Conservation (phyloP, 2,113 vertebrate genomes). For the Podiceps cristatus region DNA sequence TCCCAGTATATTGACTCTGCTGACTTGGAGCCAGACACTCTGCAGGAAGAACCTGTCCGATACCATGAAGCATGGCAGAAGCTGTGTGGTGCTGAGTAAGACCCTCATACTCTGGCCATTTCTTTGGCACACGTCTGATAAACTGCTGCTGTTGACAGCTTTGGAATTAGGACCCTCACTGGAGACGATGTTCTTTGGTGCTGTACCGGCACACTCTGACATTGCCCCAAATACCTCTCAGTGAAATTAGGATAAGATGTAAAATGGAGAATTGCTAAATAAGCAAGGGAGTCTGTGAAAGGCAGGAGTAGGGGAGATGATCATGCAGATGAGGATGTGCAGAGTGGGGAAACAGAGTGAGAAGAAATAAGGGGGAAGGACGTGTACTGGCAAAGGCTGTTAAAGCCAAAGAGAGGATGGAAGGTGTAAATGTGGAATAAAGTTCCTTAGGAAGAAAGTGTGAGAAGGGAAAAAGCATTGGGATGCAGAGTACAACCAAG, state of each 20-base stretch:
- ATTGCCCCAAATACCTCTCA: background rate
- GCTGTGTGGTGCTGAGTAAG: conserved; percentile 94
- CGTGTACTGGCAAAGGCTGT: background rate
- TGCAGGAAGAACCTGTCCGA: conserved; percentile 92
- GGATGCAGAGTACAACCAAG: background rate
- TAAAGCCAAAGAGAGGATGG: background rate
- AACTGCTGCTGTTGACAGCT: background rate
- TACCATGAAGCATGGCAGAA: conserved; percentile 98
- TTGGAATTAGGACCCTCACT: background rate
- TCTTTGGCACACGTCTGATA: background rate
- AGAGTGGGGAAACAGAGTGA: background rate
- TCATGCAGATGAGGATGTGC: accelerated
- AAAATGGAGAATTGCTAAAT: background rate
- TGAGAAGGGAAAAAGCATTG: accelerated
- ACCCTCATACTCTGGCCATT: background rate
- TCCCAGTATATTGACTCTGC: conserved; percentile 93
- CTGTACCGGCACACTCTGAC: background rate
- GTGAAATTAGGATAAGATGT: background rate
- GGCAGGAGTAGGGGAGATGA: background rate
- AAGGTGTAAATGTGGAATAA: background rate
- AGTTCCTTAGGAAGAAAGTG: background rate
- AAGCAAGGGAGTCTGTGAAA: background rate
- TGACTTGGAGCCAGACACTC: conserved; percentile 85
- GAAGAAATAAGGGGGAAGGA: background rate
- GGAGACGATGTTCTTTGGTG: background rate